A percentile compares a stretch with the other conserved stretches of the same genome.
phyloP scores from a whole-genome alignment of 2,113 vertebrate species.

The Tympanuchus pallidicinctus region DNA sequence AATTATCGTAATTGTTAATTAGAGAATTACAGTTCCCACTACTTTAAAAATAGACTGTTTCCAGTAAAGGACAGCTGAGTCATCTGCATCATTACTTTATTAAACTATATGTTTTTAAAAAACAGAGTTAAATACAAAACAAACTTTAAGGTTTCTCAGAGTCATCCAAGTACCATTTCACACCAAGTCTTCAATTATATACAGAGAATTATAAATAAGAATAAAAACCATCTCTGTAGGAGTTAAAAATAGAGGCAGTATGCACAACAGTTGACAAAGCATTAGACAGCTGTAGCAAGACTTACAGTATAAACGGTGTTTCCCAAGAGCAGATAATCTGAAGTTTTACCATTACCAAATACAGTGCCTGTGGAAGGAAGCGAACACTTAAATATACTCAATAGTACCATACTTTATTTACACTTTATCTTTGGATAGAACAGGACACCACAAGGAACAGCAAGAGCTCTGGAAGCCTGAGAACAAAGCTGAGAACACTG shows the following conservation, averaged over 20 bases:
- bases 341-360: conserved; percentile 93
- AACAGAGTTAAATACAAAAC: neutral
- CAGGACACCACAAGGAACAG: neutral
- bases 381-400: neutral
- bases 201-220: neutral
- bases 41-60: neutral
- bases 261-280: neutral
- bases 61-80: neutral
- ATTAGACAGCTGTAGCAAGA: neutral
- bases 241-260: neutral
- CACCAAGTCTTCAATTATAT: neutral
- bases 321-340: conserved; percentile 95
- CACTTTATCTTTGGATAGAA: neutral
- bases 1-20: neutral
- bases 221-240: neutral
- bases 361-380: conserved; percentile 86
- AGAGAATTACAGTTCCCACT: neutral
- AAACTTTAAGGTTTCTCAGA: neutral
- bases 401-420: neutral
- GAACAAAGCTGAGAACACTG: neutral
- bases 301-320: conserved; percentile 99
- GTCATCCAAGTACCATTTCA: neutral
- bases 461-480: neutral
- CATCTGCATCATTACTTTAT: neutral
- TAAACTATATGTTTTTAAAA: neutral